These are phyloP conservation scores for Dasyprocta punctata DNA, from an alignment of 2,113 vertebrate genomes.

Conservation along the genomic window DNA sequence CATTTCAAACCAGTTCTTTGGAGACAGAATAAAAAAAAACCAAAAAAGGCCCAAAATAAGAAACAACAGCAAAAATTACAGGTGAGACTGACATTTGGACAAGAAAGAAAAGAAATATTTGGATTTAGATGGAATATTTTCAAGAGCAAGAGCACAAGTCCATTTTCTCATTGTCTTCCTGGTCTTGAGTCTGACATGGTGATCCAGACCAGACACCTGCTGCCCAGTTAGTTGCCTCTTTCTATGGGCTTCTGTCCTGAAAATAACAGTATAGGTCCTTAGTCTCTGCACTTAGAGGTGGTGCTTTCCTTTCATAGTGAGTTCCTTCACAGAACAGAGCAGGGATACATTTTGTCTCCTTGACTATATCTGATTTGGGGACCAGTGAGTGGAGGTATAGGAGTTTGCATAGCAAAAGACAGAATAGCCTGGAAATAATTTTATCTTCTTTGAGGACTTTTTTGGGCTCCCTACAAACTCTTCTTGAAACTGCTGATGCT, in stretches of 20 bases:
- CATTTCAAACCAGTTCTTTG: not conserved
- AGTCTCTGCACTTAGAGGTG: not conserved
- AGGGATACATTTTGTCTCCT: constrained; percentile 22
- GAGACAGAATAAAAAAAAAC: not conserved
- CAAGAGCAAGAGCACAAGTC: constrained; percentile 53
- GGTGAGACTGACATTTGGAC: not conserved
- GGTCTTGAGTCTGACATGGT: not conserved
- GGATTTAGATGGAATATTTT: constrained; percentile 51
- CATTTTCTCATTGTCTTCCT: constrained; percentile 15
- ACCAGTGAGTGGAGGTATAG: not conserved
- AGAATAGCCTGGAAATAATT: constrained; percentile 1
- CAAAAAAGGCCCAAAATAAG: not conserved
- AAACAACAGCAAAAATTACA: not conserved
- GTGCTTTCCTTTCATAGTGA: not conserved
- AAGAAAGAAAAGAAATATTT: not conserved
- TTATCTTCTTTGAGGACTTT: not conserved
- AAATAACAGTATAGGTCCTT: not conserved
- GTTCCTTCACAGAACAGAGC: not conserved
- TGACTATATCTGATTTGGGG: not conserved
- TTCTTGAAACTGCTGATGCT: constrained; percentile 65
- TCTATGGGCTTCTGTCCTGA: not conserved
- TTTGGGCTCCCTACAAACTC: constrained; percentile 20
- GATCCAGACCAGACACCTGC: not conserved
- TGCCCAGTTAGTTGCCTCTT: not conserved
- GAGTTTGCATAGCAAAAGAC: constrained; percentile 31